Evolutionary conservation across 2,888 invertebrate genomes (phyloP).

Genomic region (Sturmia bella): DNA sequence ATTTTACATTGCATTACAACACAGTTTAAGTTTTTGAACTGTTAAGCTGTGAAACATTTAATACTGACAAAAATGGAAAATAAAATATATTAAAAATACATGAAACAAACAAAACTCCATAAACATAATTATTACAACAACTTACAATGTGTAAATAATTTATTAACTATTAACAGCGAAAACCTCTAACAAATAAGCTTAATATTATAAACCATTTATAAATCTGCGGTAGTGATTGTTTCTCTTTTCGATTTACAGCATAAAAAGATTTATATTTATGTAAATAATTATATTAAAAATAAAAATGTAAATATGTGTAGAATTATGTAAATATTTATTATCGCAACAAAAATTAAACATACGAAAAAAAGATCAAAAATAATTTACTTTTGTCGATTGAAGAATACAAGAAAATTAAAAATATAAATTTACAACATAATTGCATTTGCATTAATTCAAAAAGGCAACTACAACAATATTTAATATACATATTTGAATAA

Average conservation of each 20-base stretch:
- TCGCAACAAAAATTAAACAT: not conserved
- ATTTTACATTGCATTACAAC: too few relatives aligned
- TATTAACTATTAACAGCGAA: conserved; percentile 51
- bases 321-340: conserved; percentile 59
- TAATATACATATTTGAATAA: conserved; percentile 49
- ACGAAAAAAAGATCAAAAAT: conserved; percentile 14
- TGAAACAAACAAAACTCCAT: not conserved
- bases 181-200: conserved; percentile 42
- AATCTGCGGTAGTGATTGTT: conserved; percentile 35
- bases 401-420: conserved; percentile 29
- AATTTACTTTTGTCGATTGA: conserved; percentile 63
- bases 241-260: conserved; percentile 9
- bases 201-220: conserved; percentile 53
- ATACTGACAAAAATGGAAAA: not conserved
- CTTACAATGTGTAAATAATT: conserved; percentile 48
- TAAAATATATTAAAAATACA: not conserved
- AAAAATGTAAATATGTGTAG: conserved; percentile 20
- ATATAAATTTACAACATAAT: conserved; percentile 58
- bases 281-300: conserved; percentile 47
- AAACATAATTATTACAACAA: conserved; percentile 28
- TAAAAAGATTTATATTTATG: conserved; percentile 27
- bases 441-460: conserved; percentile 60
- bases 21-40: not conserved
- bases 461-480: conserved; percentile 36
- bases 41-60: conserved; percentile 1